These are phyloP conservation scores for Gila orcuttii DNA, from an alignment of 2,113 vertebrate species.

Conservation along the genomic window DNA sequence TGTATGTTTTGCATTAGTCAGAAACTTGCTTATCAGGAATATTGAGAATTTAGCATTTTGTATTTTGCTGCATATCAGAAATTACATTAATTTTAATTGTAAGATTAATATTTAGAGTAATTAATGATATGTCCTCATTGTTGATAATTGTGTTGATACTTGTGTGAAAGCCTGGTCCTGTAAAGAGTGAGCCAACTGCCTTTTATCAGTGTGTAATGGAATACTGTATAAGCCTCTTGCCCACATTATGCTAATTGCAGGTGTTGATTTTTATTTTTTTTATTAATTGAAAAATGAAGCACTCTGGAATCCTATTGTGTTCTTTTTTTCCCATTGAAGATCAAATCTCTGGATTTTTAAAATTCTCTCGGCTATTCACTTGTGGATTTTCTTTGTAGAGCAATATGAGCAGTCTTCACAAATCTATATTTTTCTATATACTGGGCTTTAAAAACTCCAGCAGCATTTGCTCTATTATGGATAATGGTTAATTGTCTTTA, in stretches of 20 bases:
- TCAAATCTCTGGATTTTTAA: neutral
- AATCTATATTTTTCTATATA: neutral
- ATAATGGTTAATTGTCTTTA: neutral
- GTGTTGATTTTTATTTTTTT: neutral
- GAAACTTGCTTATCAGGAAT: neutral
- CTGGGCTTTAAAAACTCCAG: neutral
- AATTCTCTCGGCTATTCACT: neutral
- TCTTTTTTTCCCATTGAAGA: neutral
- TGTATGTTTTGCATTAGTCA: neutral
- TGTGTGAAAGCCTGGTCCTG: constrained; percentile 49
- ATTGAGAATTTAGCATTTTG: neutral
- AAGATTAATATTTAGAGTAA: neutral
- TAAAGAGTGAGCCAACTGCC: constrained; percentile 34
- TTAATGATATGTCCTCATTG: neutral
- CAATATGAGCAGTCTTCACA: neutral
- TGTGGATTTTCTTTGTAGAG: neutral
- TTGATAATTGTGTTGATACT: constrained; percentile 1
- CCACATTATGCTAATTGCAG: neutral
- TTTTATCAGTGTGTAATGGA: constrained; percentile 31
- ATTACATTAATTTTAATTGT: neutral
- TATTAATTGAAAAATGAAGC: neutral
- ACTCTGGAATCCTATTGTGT: neutral
- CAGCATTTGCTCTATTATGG: neutral
- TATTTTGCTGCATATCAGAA: neutral
- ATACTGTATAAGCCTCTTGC: constrained; percentile 20